Percentiles rank a stretch among this genome's conserved stretches.
phyloP scores from a whole-genome alignment of 1,140 invertebrate species.

The Ooceraea biroi region DNA sequence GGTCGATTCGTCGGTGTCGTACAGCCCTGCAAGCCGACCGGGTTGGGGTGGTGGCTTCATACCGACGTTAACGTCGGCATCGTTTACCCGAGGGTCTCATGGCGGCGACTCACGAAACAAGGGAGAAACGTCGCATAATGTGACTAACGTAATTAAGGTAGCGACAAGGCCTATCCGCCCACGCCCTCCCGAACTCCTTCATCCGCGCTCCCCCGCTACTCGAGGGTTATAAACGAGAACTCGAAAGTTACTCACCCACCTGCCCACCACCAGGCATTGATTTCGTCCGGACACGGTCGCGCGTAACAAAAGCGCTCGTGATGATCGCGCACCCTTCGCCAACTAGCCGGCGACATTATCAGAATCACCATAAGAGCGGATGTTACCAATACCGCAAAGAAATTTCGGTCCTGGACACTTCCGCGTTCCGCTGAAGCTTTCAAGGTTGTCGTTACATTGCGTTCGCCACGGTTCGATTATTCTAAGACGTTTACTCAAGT shows the following conservation, averaged over 20 bases:
- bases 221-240: constrained; percentile 44
- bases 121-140: constrained; percentile 73
- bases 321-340: constrained; percentile 12
- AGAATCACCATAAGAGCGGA: background rate
- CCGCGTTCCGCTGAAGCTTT: no score
- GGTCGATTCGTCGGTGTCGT: constrained; percentile 66
- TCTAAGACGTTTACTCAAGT: no score
- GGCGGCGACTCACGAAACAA: constrained; percentile 67
- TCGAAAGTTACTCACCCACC: constrained; percentile 44
- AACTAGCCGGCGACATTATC: background rate
- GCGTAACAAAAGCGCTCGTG: constrained; percentile 41
- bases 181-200: constrained; percentile 42
- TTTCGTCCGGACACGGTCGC: constrained; percentile 19
- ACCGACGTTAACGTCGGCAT: constrained; percentile 68
- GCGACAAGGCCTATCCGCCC: constrained; percentile 45
- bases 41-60: constrained; percentile 61
- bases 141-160: constrained; percentile 72
- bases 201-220: background rate
- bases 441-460: background rate
- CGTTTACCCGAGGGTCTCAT: constrained; percentile 62
- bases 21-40: constrained; percentile 36
- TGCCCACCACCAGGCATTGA: constrained; percentile 39
- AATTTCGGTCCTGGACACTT: background rate
- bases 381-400: background rate
- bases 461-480: no score